Evolutionary conservation across 1,140 invertebrate species (phyloP).

Genomic region (Drosophila murphyi): DNA sequence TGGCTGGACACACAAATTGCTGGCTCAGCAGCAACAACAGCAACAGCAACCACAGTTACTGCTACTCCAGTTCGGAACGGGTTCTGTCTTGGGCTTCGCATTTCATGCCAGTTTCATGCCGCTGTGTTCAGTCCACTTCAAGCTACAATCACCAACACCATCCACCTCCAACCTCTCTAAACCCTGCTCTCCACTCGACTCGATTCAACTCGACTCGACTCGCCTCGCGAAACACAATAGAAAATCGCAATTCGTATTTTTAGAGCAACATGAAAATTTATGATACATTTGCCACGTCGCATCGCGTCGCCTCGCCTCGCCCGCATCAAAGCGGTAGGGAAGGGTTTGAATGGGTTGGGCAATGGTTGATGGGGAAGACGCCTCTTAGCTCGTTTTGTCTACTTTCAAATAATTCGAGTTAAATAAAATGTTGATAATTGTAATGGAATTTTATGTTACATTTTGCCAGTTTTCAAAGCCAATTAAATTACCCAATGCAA

Average conservation of each 20-base stretch:
- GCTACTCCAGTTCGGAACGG: conserved; percentile 56
- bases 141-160: not conserved
- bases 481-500: not conserved
- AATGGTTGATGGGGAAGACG: too few species aligned
- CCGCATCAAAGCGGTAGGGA: not conserved
- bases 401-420: conserved; percentile 64
- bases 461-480: conserved; percentile 12
- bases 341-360: not conserved
- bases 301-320: conserved; percentile 3
- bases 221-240: conserved; percentile 62
- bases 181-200: too few species aligned
- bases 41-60: conserved; percentile 31
- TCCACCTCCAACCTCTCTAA: not conserved
- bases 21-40: conserved; percentile 55
- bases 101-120: conserved; percentile 67
- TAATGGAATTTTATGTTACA: conserved; percentile 77
- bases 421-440: conserved; percentile 77
- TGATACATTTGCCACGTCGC: conserved; percentile 66
- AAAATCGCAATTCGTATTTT: conserved; percentile 74
- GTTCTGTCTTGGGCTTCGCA: conserved; percentile 68
- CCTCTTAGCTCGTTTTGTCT: conserved; percentile 48
- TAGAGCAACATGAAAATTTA: conserved; percentile 78
- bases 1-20: conserved; percentile 73
- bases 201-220: too few species aligned
- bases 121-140: conserved; percentile 21